Evolutionary conservation across 2,888 invertebrate species (phyloP), one percentile per base, ranked within the genome.

Genomic region (Tyria jacobaeae): DNA sequence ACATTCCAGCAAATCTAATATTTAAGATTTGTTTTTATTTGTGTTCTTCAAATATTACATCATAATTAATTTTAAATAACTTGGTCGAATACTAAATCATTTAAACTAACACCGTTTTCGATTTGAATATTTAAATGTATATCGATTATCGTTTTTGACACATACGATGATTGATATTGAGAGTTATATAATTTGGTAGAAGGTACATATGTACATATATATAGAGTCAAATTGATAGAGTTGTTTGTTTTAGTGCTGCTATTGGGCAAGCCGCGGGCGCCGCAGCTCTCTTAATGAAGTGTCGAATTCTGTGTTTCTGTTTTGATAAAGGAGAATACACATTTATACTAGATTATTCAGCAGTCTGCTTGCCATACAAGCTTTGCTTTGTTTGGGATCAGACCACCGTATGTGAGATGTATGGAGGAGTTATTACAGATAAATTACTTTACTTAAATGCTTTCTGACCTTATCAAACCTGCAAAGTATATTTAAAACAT

Each of bases 181-280:
- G 78, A 75, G 79, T 76, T 71, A 81, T 84, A 80, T 88, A 85
- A 85, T 87, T 86, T 85, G 68, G 76, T 81, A 78, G 73, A 73
- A 68, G 79, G 78, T 82, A 82, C 79, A 79, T 82, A 84, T 80
- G 78, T 82, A 82, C 79, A 79, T 82, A 84, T 80, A 82, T 82
- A 82, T 79, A 75, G 74, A 73, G 62, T 71, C 78, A 78, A 89
- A 90, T 92, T 91, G 89, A 92, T 92, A 89, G 87, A 91, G 86
- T 82, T 92, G 92, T 93, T 94, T 91, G 92, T 92, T 92, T 92
- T 90, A 86, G 85, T 77, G 81, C 80, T 75, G 75, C 75, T 75
- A 77, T 71, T 76, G 77, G 76, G 73, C 73, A 74, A 87, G 89
- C 93, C 88, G 87, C 90, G 80, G 92, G 92, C 91, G 86, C 79